Evolutionary conservation across 2,113 vertebrate species (phyloP).

Genomic region (Haliaeetus leucogaster): DNA sequence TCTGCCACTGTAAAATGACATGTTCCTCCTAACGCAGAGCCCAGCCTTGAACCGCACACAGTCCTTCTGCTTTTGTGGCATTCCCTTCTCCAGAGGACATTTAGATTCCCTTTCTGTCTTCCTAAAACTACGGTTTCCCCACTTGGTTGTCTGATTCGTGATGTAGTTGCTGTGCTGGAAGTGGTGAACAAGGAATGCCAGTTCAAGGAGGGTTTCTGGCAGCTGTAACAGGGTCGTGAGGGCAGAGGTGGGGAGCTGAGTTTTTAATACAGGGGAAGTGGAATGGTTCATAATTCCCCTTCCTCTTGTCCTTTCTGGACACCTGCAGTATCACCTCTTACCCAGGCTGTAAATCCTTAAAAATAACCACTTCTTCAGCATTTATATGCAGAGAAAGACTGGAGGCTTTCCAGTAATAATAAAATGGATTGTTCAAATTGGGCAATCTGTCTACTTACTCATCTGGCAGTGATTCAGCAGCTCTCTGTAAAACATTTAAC

Average conservation of each 20-base stretch:
- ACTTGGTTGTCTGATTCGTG: not conserved
- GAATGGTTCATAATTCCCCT: not conserved
- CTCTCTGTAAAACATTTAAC: not conserved
- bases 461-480: not conserved
- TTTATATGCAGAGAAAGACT: not conserved
- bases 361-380: not conserved
- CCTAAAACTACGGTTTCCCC: too few relatives aligned
- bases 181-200: too few relatives aligned
- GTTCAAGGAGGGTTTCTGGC: not conserved
- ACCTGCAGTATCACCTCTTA: not conserved
- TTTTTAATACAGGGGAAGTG: too few relatives aligned
- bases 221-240: not conserved
- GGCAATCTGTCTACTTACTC: not conserved
- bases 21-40: not conserved
- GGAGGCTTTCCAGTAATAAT: not conserved
- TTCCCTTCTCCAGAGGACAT: not conserved
- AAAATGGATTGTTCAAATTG: not conserved
- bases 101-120: not conserved
- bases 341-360: not conserved
- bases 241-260: not conserved
- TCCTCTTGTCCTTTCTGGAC: not conserved
- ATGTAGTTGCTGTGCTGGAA: not conserved
- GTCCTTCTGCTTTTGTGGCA: not conserved
- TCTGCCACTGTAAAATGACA: too few relatives aligned
- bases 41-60: not conserved